A percentile compares a stretch with the other conserved stretches of the same genome.
These are phyloP conservation scores for Kryphioiulus occultus DNA, from an alignment of 2,888 invertebrate genomes.

Conservation along the genomic window DNA sequence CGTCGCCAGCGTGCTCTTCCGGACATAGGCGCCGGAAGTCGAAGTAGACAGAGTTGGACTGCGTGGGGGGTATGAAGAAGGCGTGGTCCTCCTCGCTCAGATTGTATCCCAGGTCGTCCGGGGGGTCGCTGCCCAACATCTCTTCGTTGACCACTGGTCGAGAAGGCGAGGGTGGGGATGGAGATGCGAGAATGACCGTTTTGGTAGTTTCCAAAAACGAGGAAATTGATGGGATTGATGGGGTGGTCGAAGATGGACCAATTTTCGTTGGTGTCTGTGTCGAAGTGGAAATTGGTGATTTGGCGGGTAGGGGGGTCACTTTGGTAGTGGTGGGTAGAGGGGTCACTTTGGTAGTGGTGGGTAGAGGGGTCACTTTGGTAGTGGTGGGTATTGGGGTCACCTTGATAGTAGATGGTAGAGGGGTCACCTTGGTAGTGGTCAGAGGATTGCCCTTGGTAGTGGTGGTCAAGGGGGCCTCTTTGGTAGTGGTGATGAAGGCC, in stretches of 20 bases:
- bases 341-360: not conserved
- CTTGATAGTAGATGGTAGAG: not conserved
- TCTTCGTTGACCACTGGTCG: conserved; percentile 5
- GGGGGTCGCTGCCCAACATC: not conserved
- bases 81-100: not conserved
- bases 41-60: conserved; percentile 37
- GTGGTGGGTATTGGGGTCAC: not conserved
- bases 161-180: not conserved
- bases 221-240: not conserved
- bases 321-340: not conserved
- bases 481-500: not conserved
- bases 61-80: not conserved
- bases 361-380: not conserved
- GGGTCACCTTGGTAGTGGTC: not conserved
- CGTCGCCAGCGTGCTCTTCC: conserved; percentile 53
- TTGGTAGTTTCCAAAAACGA: not conserved
- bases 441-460: no score
- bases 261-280: not conserved
- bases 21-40: conserved; percentile 55
- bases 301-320: not conserved
- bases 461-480: not conserved
- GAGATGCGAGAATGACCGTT: not conserved
- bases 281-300: not conserved
- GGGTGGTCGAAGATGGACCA: not conserved
- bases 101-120: not conserved